Base-by-base conservation (phyloP, 2,113 vertebrate genomes). In the Prolemur simus region DNA sequence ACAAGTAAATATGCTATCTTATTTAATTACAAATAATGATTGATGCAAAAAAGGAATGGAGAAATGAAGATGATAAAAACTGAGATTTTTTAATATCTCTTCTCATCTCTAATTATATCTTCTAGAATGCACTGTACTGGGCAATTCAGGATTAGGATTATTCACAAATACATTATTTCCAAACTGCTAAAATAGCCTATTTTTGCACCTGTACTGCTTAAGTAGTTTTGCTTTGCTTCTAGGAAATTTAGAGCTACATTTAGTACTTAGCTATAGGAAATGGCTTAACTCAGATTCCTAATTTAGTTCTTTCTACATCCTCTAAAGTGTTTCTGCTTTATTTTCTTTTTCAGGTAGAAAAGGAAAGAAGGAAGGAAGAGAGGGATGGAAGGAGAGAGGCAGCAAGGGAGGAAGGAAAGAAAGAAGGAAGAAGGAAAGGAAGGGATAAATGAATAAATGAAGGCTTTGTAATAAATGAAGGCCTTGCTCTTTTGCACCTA, bases 281-380 rank as follows among this genome's bases (percentile, higher is more conserved):
- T n/a, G 20, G n/a, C 78, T 68, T 11, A 82, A 81, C 11, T 74
- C 73, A 63, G 42, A 8, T 82, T 89, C 56, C 42, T 74, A 91
- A 93, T 52, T 95, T 47, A 29, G 63, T 29, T 37, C 56, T 88
- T 95, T 54, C 66, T 47, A 74, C 21, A 69, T 11, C 32, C 66
- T 81, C 52, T 58, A 91, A 94, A 91, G 45, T 74, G 25, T 76
- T 82, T 91, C 39, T 91, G 69, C 49, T 88, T 87, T 80, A 29
- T 84, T 85, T 94, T 66, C 34, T 66, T 84, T 77, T 29, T 91
- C 21, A 52, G 20, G 12, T 87, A 18, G 20, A 11, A 66, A 78
- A 83, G 29, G 20, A 77, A n/a, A 58, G 52, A 76, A 87, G 14
- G 66, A 47, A 58, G 14, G 5, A 78, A 3, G 49, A 13, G 12